Evolutionary conservation across 2,797 vertebrate genomes (phyloP), one percentile per base, ranked within the genome.

Genomic region (Adelosebastes latens): DNA sequence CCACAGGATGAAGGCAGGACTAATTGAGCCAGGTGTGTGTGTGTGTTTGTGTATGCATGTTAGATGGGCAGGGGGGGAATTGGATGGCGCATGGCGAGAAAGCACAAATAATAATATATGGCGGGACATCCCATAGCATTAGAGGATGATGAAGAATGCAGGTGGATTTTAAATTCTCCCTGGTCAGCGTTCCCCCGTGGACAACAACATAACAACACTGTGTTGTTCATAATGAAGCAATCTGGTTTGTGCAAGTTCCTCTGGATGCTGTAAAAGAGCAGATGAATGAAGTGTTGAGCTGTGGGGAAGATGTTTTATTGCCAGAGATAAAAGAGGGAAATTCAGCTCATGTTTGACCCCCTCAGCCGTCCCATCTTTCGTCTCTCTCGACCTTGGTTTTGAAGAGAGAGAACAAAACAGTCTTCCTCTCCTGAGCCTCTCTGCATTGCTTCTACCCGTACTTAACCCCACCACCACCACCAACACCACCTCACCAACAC

Each of bases 21-120:
- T 95, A 94, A 95, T 94, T 92, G 92, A 92, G 82, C 83, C 94
- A 93, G 88, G 91, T 92, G 87, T 87, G 83, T 92, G 86, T 86
- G 80, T 88, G 79, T 74, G 53, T 80, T 31, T 80, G 73, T 75
- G 75, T 67, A 72, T 78, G 71, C 72, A 36, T 82, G 67, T 9
- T 81, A n/a, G 73, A 79, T 72, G 52, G 69, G 77, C 77, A 74
- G 60, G n/a, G 62, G 62, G 82, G 59, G 67, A 88, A 88, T 89
- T 78, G 67, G n/a, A 80, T 42, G 39, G 27, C 6, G 31, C 64
- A 82, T 64, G 71, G 49, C 25, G 67, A 63, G 59, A 76, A 69
- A 36, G 67, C 75, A 77, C 61, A 77, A 84, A 75, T 81, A 83
- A 75, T 81, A 83, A 87, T 86, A 74, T 67, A 82, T 70, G 70